Base-by-base conservation (phyloP, 2,888 invertebrate genomes). In the Leucophenga maculata region DNA sequence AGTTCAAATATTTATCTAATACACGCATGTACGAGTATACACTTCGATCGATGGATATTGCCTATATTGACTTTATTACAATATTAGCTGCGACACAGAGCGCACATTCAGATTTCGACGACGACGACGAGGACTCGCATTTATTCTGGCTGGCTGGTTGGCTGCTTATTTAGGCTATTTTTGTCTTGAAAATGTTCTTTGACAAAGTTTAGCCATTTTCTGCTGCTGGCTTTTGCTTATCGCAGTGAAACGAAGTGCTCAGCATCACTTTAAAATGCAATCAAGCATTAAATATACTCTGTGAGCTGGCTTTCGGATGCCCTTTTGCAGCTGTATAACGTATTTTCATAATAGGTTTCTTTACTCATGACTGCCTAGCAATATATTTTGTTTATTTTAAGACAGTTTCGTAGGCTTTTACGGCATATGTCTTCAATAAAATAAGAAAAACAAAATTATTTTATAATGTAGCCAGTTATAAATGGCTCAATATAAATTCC, bases 221-320 rank as follows among this genome's bases (percentile, higher is more conserved):
- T n/a, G n/a, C 22, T 54, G 59, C 59, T 57, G 16, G 13, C n/a
- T 13, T 32, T 59, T 59, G 18, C 16, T 16, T 59, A 59, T 31
- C 39, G 39, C 62, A 20, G 6, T 39, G 20, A n/a, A 52, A 18
- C 18, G 20, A 52, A 18, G 62, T 44, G 16, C 18, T 16, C 18
- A 20, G 69, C 75, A 74, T 80, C 78, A 78, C 78, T 79, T 80
- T 77, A 77, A 73, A 80, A 75, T 69, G 77, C 77, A 80, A 74
- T 80, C 79, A 80, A 74, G 74, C 80, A 78, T 78, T 78, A 80
- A 77, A 77, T 77, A 78, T 78, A 74, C 74, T 73, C 75, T 11
- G 39, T 70, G 74, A 75, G 78, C 73, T 73, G 32, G 16, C 50
- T n/a, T 39, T 11, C 8, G 39, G 39, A 8, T 18, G 52, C 2